Percentiles rank a stretch among this genome's conserved stretches.
Evolutionary conservation across 2,113 vertebrate genomes (phyloP).

Genomic region (Periophthalmus modestus): DNA sequence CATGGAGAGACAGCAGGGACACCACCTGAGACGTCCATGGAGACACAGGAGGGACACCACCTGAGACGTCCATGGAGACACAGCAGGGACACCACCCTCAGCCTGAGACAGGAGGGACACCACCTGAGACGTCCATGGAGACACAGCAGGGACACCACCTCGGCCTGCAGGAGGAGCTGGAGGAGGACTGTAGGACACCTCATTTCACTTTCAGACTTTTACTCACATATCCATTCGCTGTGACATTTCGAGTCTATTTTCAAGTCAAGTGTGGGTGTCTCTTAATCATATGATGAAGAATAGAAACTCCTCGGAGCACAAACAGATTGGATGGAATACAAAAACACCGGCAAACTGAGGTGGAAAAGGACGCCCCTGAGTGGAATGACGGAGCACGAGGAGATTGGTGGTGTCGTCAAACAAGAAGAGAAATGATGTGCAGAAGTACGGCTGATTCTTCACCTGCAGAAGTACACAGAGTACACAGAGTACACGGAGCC

Average conservation of each 20-base stretch:
- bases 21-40: no score
- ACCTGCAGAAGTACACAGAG: conserved; percentile 45
- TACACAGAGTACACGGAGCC: conserved; percentile 42
- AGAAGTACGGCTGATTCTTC: conserved; percentile 37
- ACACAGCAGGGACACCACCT: no score
- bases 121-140: no score
- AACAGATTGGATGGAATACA: conserved; percentile 11
- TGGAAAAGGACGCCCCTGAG: conserved; percentile 23
- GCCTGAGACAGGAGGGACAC: no score
- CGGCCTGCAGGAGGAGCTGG: no score
- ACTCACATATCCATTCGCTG: conserved; percentile 1
- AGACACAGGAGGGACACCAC: no score
- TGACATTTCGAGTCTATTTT: conserved; percentile 13
- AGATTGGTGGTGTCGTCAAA: conserved; percentile 47
- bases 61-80: no score
- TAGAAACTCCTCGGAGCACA: conserved; percentile 12
- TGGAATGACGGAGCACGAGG: conserved; percentile 17
- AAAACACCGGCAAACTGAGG: conserved; percentile 20
- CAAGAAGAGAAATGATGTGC: conserved; percentile 53
- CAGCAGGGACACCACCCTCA: no score
- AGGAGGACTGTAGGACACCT: no score
- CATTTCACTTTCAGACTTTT: background rate
- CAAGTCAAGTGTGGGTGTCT: conserved; percentile 27
- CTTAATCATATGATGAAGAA: conserved; percentile 44
- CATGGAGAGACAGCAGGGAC: no score